A percentile compares a stretch with the other conserved stretches of the same genome.
Evolutionary conservation across 2,113 vertebrate genomes (phyloP).

Genomic region (Copsychus sechellarum): DNA sequence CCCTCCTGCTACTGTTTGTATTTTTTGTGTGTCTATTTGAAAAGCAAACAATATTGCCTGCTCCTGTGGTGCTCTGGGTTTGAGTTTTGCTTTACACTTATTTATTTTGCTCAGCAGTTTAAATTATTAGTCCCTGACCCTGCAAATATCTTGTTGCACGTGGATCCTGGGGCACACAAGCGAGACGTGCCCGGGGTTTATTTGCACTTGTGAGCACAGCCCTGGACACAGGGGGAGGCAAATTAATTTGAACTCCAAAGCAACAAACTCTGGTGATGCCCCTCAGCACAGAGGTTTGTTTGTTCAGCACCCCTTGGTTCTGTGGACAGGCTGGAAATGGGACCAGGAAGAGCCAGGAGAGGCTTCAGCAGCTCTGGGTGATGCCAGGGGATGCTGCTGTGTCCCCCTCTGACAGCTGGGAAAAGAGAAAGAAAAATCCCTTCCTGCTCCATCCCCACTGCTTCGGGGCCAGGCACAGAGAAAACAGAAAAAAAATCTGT

Average conservation of each 20-base stretch:
- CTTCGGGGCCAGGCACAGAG: accelerated
- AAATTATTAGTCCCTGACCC: slow-evolving; percentile 15
- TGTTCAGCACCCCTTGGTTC: too few relatives aligned
- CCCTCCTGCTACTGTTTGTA: slow-evolving; percentile 66
- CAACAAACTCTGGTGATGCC: too few relatives aligned
- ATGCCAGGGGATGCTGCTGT: not conserved
- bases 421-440: not conserved
- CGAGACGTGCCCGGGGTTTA: not conserved
- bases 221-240: accelerated
- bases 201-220: not conserved
- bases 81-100: slow-evolving; percentile 20
- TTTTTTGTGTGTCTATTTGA: slow-evolving; percentile 59
- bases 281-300: not conserved
- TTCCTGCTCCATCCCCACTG: not conserved
- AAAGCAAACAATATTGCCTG: slow-evolving; percentile 58
- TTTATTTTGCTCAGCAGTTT: slow-evolving; percentile 39
- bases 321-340: not conserved
- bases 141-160: not conserved
- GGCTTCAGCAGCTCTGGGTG: not conserved
- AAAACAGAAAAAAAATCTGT: not conserved
- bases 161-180: not conserved
- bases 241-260: not conserved
- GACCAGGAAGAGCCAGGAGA: not conserved
- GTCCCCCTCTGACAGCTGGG: not conserved
- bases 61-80: not conserved